phyloP scores from a whole-genome alignment of 2,888 invertebrate genomes.

The Bruchidius siliquastri region DNA sequence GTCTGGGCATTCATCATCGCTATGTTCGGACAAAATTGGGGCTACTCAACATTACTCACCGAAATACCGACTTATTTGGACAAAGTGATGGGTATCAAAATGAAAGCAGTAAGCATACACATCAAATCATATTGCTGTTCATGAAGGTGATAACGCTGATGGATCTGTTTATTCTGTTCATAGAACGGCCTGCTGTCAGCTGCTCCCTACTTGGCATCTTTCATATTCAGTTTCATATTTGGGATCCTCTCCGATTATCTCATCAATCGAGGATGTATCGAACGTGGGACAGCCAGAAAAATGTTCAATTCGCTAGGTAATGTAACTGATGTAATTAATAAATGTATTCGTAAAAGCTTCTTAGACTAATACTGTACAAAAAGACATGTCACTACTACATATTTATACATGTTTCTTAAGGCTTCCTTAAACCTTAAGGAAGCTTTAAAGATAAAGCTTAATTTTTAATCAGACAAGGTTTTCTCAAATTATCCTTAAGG shows the following conservation, averaged over 20 bases:
- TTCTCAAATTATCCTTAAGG: no score
- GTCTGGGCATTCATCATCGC: constrained; percentile 63
- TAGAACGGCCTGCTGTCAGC: constrained; percentile 66
- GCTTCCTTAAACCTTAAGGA: no score
- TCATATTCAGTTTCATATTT: constrained; percentile 65
- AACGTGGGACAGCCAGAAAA: constrained; percentile 47
- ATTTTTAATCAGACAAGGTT: no score
- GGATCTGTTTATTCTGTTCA: constrained; percentile 25
- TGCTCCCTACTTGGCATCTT: constrained; percentile 69
- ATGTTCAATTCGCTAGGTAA: constrained; percentile 53
- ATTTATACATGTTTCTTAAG: no score
- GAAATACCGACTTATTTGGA: constrained; percentile 28
- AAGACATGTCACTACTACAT: no score
- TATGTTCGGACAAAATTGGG: constrained; percentile 28
- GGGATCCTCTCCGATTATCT: constrained; percentile 62
- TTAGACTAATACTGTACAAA: no score
- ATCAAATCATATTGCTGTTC: no score
- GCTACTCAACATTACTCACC: constrained; percentile 23
- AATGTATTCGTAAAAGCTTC: no score
- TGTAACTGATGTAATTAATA: no score
- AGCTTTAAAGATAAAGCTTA: no score
- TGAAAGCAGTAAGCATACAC: constrained; percentile 62
- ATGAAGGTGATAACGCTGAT: constrained; percentile 1
- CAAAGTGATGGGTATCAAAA: constrained; percentile 61
- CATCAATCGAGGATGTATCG: constrained; percentile 44